Percentiles rank a stretch among this genome's conserved stretches.
phyloP scores from a whole-genome alignment of 2,113 vertebrate species.

The Festucalex cinctus region DNA sequence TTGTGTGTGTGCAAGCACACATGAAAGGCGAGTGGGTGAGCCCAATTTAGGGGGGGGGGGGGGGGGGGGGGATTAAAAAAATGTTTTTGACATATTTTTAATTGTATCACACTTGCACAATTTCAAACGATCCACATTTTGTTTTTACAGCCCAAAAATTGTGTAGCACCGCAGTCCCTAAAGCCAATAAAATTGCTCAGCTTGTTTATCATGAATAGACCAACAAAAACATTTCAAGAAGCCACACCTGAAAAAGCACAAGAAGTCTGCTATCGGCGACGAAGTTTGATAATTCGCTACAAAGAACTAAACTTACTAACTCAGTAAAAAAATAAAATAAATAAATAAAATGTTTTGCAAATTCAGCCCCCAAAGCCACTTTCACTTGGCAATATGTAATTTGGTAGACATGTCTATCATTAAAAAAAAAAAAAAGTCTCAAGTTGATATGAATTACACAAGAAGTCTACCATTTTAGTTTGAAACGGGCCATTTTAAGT shows the following conservation, averaged over 20 bases:
- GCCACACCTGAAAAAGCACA: background rate
- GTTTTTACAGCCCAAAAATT: background rate
- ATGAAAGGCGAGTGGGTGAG: conserved; percentile 50
- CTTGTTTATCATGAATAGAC: background rate
- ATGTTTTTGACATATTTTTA: background rate
- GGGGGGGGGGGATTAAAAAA: background rate
- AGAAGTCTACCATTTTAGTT: no score
- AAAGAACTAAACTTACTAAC: no score
- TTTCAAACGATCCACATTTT: background rate
- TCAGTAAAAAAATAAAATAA: no score
- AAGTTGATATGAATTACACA: no score
- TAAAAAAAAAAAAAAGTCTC: background rate
- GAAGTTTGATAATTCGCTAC: background rate
- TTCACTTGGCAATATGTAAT: background rate
- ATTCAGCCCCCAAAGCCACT: background rate
- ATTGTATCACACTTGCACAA: background rate
- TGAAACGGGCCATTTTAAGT: background rate
- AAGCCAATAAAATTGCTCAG: background rate
- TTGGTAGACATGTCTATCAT: background rate
- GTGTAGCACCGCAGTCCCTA: background rate
- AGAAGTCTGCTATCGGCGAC: background rate
- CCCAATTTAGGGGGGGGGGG: background rate
- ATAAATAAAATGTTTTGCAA: background rate
- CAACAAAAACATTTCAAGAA: background rate
- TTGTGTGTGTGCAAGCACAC: conserved; percentile 17